Evolutionary conservation across 2,888 invertebrate genomes (phyloP), one percentile per base, ranked within the genome.

Genomic region (Tinea semifulvella): DNA sequence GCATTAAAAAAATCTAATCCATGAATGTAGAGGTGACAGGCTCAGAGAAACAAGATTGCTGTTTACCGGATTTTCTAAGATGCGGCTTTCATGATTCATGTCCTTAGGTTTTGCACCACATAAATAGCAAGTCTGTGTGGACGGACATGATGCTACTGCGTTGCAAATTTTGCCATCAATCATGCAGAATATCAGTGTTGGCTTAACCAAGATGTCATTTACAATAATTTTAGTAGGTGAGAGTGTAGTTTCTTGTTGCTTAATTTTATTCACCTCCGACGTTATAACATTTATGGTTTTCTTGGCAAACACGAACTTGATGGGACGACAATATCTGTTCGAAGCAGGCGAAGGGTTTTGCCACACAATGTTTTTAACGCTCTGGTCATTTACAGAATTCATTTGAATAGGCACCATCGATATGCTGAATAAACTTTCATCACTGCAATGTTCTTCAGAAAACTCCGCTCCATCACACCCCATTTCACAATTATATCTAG

Each of bases 1-100:
- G 46, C 53, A 60, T 46, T 63, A 58, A 46, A 60, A 57, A 27
- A 55, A 56, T 17, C 56, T 49, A 10, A 58, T 59, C 58, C 58
- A 61, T 2, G 56, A 53, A 52, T 61, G 58, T 22, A 61, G 48
- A 25, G 48, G 47, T 27, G 57, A 59, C 42, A 22, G 25, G 25
- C 25, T 8, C 25, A 57, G 40, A 20, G 54, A 56, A 46, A 56
- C 56, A 14, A 39, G 35, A n/a, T 42, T 42, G 46, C 26, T 42
- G 42, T 39, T 31, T 42, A 19, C 26, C 42, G 18, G n/a, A 47
- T 16, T 43, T 40, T 40, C 27, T 47, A 22, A 22, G 25, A 22
- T 22, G 25, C 25, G 25, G 25, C 25, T 26, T 47, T 27, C 36
- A 13, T 16, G 27, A 35, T 47, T 47, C 42, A 47, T 47, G 8